phyloP scores from a whole-genome alignment of 1,140 invertebrate genomes.

The Heliconius hewitsoni region DNA sequence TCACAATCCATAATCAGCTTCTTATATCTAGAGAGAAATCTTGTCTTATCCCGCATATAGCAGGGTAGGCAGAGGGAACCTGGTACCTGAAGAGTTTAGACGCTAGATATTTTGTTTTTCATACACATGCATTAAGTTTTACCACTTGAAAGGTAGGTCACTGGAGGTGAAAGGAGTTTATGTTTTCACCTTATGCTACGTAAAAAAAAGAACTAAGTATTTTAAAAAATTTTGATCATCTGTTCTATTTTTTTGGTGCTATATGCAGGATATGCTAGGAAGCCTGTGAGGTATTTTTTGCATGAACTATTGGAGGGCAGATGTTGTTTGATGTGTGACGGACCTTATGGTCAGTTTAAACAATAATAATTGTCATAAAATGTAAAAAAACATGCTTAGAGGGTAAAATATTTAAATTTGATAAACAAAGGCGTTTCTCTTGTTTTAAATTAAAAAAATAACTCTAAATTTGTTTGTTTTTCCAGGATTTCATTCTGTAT shows the following conservation, averaged over 20 bases:
- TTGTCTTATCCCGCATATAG: too few relatives aligned
- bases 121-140: too few relatives aligned
- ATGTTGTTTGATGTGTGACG: background rate
- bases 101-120: too few relatives aligned
- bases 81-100: too few relatives aligned
- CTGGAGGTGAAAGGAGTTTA: background rate
- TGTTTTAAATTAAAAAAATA: too few relatives aligned
- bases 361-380: background rate
- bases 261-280: conserved; percentile 8
- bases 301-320: background rate
- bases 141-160: background rate
- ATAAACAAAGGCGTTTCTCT: too few relatives aligned
- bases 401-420: too few relatives aligned
- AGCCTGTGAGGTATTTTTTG: conserved; percentile 7
- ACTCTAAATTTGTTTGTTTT: too few relatives aligned
- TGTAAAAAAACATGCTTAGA: background rate
- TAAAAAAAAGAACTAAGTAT: background rate
- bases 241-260: background rate
- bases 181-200: background rate
- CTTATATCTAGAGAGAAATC: too few relatives aligned
- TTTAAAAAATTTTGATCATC: background rate
- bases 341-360: conserved; percentile 2
- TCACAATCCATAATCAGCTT: background rate
- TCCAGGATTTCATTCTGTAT: background rate
- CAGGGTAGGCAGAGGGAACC: too few relatives aligned